Evolutionary conservation across 2,113 vertebrate genomes (phyloP).

Genomic region (Otocyon megalotis): DNA sequence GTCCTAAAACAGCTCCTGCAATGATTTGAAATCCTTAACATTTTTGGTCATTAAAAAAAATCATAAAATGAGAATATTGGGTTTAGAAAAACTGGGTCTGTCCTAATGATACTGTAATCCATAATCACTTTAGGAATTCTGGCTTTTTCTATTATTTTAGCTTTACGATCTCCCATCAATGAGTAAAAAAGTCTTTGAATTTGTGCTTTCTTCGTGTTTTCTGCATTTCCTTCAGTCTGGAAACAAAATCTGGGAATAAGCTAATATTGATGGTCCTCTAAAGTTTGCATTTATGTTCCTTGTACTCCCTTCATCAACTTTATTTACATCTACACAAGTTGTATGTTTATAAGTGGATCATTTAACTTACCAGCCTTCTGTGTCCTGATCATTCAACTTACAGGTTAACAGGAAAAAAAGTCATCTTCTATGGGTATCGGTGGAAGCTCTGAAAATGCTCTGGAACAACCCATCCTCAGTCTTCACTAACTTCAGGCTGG

Average conservation of each 20-base stretch:
- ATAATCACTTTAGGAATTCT: neutral
- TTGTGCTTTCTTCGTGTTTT: neutral
- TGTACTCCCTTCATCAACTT: neutral
- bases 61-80: neutral
- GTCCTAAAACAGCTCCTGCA: neutral
- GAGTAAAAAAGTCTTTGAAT: neutral
- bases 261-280: neutral
- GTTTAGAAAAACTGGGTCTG: neutral
- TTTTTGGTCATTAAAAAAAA: neutral
- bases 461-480: neutral
- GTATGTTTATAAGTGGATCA: neutral
- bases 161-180: neutral
- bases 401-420: neutral
- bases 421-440: neutral
- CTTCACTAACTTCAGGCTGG: neutral
- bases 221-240: neutral
- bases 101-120: neutral
- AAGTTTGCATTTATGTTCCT: neutral
- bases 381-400: neutral
- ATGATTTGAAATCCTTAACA: neutral
- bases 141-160: neutral
- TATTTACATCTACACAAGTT: neutral
- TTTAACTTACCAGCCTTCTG: neutral
- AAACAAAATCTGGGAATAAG: neutral
- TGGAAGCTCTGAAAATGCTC: neutral